Conservation (phyloP, 2,797 vertebrate genomes). For the Podarcis lilfordi region DNA sequence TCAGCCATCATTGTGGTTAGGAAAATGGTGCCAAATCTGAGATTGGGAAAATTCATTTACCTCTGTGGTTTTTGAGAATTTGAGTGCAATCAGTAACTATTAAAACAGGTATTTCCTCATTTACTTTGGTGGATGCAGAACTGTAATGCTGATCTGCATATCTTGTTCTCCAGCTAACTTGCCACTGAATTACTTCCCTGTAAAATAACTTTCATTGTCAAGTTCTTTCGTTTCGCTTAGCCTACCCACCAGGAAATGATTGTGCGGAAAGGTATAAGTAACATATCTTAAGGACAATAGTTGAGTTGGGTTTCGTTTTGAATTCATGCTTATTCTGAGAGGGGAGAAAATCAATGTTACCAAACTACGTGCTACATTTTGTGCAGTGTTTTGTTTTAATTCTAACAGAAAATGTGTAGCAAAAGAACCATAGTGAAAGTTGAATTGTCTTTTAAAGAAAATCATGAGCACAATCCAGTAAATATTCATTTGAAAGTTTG, state of each 20-base stretch:
- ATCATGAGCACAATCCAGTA: background rate
- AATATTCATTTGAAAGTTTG: background rate
- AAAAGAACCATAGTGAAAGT: slow-evolving; percentile 39
- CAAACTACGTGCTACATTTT: slow-evolving; percentile 28
- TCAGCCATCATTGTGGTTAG: background rate
- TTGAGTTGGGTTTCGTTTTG: slow-evolving; percentile 23
- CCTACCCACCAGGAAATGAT: slow-evolving; percentile 34
- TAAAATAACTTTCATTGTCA: slow-evolving; percentile 10
- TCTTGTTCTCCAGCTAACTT: background rate
- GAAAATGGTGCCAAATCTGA: background rate
- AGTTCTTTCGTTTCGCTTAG: slow-evolving; percentile 20
- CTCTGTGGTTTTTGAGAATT: background rate
- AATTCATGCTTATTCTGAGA: slow-evolving; percentile 28
- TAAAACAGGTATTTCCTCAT: background rate
- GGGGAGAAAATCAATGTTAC: slow-evolving; percentile 16
- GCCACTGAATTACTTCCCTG: background rate
- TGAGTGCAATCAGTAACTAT: background rate
- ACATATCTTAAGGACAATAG: slow-evolving; percentile 13
- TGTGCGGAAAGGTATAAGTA: slow-evolving; percentile 24
- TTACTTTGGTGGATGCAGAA: background rate
- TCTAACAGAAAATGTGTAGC: slow-evolving; percentile 23
- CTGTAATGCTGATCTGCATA: background rate
- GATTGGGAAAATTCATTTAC: background rate
- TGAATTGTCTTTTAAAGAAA: slow-evolving; percentile 28
- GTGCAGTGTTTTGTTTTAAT: slow-evolving; percentile 18